phyloP scores from a whole-genome alignment of 2,797 vertebrate genomes.

The Spinus olivaceus region DNA sequence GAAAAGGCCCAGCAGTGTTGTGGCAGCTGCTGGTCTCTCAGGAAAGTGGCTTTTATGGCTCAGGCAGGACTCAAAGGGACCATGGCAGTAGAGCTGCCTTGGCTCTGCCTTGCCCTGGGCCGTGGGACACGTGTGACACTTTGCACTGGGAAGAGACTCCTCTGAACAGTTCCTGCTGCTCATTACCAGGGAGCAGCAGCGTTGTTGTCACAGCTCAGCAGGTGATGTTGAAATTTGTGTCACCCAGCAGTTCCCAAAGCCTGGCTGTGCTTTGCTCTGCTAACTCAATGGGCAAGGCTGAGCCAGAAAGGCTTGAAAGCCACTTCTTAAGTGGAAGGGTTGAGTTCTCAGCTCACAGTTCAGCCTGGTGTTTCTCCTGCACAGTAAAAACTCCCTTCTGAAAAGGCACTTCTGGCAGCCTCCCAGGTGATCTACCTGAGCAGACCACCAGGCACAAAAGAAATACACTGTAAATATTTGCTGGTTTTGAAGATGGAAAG shows the following conservation, averaged over 20 bases:
- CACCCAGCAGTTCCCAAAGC: background rate
- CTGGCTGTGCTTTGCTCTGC: background rate
- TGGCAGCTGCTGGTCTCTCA: background rate
- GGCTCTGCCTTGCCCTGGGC: background rate
- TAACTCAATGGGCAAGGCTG: background rate
- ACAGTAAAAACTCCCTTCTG: background rate
- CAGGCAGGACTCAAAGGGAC: background rate
- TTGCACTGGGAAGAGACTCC: background rate
- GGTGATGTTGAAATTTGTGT: accelerated
- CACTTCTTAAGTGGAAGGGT: background rate
- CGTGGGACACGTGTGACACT: accelerated
- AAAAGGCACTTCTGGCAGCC: background rate
- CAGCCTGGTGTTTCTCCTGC: background rate
- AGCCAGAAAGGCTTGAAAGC: background rate
- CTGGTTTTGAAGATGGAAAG: background rate
- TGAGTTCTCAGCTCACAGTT: background rate
- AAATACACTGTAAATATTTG: background rate
- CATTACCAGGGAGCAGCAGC: background rate
- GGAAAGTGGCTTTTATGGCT: background rate
- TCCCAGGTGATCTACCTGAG: background rate
- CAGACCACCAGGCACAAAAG: background rate
- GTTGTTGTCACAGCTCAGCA: background rate
- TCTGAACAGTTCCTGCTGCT: background rate
- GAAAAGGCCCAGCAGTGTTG: background rate
- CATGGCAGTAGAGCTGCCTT: background rate